Evolutionary conservation across 2,888 invertebrate genomes (phyloP).

Genomic region (Carabus problematicus): DNA sequence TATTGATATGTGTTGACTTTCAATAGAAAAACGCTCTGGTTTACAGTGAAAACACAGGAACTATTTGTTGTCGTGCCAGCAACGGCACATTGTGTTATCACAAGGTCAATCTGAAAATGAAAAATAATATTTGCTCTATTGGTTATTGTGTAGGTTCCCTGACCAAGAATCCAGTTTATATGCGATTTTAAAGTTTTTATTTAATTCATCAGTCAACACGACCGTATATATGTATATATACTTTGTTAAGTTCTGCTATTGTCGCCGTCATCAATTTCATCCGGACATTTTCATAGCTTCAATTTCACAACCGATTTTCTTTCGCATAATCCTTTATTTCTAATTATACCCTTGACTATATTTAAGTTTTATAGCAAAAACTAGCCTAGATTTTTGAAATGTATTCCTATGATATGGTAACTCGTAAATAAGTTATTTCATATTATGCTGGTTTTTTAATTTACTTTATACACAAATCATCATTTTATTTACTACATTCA

Average conservation of each 20-base stretch:
- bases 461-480: too few species aligned
- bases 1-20: too few species aligned
- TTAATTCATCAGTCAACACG: background rate
- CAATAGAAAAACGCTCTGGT: background rate
- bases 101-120: constrained; percentile 3
- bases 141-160: background rate
- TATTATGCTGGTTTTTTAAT: too few species aligned
- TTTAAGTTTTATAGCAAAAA: too few species aligned
- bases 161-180: background rate
- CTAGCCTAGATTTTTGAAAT: too few species aligned
- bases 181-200: constrained; percentile 2
- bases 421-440: too few species aligned
- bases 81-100: background rate
- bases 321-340: too few species aligned
- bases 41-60: constrained; percentile 7
- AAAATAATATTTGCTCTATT: constrained; percentile 5
- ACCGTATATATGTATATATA: background rate
- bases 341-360: too few species aligned
- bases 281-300: too few species aligned
- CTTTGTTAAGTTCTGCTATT: background rate
- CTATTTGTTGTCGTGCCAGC: constrained; percentile 3
- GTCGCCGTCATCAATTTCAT: background rate
- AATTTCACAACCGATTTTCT: too few species aligned
- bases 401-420: too few species aligned
- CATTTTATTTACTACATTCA: too few species aligned